Percentiles rank a stretch among this genome's conserved stretches.
These are phyloP conservation scores for Urocitellus parryii DNA, from an alignment of 2,113 vertebrate genomes.

Conservation along the genomic window DNA sequence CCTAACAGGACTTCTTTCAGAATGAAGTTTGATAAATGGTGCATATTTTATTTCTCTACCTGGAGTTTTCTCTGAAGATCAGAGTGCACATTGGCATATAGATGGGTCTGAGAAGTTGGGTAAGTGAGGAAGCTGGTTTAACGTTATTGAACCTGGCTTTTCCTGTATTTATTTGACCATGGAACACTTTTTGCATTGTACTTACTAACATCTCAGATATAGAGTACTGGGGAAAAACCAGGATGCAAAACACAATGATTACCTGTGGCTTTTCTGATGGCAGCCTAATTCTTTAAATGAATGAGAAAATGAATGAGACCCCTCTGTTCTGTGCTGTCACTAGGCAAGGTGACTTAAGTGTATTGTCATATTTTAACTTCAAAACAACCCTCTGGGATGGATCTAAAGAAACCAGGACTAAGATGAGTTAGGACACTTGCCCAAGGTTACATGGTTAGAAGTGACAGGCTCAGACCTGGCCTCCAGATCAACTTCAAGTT, in stretches of 20 bases:
- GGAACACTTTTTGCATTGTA: neutral
- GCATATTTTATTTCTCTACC: neutral
- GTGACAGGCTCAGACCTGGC: neutral
- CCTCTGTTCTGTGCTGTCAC: neutral
- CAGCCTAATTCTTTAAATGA: neutral
- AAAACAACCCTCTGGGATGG: neutral
- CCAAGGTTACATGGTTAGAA: neutral
- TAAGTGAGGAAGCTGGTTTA: neutral
- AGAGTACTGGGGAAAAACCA: neutral
- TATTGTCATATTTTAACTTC: neutral
- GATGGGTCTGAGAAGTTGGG: neutral
- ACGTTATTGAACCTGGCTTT: neutral
- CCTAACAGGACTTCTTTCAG: neutral
- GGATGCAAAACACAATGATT: neutral
- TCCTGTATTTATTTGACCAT: neutral
- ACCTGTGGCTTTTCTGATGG: neutral
- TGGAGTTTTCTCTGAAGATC: neutral
- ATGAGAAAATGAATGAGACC: neutral
- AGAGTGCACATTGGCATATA: neutral
- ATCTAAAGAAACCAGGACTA: neutral
- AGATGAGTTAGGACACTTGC: neutral
- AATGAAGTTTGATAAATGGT: slow-evolving; percentile 3
- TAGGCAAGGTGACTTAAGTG: neutral
- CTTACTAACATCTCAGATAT: neutral
- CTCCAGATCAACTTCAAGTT: neutral